Conservation (phyloP, 30 jellyfish, hydroid and myxozoan genomes). For the Nemopilema nomurai region DNA sequence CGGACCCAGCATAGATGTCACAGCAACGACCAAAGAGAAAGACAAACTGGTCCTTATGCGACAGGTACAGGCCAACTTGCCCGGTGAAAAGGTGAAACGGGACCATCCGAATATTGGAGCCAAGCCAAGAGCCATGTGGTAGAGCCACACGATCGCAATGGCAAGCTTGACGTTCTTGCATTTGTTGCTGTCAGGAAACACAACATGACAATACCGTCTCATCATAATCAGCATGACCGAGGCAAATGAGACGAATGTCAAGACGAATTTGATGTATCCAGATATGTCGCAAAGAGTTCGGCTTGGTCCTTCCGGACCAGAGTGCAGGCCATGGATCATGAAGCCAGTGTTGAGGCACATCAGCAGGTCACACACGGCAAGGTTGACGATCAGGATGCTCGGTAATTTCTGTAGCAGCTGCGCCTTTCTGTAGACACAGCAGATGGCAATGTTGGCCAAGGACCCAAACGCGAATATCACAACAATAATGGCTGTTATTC, state of each 20-base stretch:
- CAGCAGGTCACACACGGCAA: slow-evolving; percentile 18
- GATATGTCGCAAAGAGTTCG: slow-evolving; percentile 14
- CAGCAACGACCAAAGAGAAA: not conserved
- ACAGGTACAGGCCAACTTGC: slow-evolving; percentile 30
- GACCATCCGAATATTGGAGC: slow-evolving; percentile 33
- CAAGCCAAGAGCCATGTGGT: slow-evolving; percentile 20
- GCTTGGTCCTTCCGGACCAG: slow-evolving; percentile 18
- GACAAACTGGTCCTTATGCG: slow-evolving; percentile 18
- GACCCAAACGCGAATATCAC: slow-evolving; percentile 5
- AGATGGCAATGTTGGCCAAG: slow-evolving; percentile 2
- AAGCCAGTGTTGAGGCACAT: slow-evolving; percentile 32
- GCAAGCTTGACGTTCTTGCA: not conserved
- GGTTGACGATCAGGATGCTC: slow-evolving; percentile 3
- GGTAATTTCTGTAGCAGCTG: slow-evolving; percentile 12
- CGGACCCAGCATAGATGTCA: slow-evolving; percentile 31
- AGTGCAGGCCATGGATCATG: slow-evolving; percentile 14
- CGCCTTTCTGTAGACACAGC: slow-evolving; percentile 23
- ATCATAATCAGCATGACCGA: slow-evolving; percentile 24
- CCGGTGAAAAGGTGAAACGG: slow-evolving; percentile 11
- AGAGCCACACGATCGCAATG: slow-evolving; percentile 5
- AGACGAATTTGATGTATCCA: slow-evolving; percentile 22
- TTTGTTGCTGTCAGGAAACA: not conserved
- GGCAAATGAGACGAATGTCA: slow-evolving; percentile 24
- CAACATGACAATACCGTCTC: slow-evolving; percentile 11
- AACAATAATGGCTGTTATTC: not conserved